Evolutionary conservation across 2,888 invertebrate species (phyloP).

Genomic region (Carabus problematicus): DNA sequence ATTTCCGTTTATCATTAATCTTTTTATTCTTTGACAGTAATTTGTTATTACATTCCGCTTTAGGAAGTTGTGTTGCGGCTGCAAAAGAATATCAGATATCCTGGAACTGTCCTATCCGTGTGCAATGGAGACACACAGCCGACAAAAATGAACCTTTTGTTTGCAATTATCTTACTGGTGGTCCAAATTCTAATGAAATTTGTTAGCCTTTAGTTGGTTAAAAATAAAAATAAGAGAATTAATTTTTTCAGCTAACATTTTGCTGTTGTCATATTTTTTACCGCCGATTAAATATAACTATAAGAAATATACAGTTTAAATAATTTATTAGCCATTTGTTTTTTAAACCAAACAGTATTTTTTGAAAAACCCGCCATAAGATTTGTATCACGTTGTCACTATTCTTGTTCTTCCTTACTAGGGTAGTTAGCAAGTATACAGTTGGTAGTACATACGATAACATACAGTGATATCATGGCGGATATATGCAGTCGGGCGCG

Average conservation of each 20-base stretch:
- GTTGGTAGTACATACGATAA: no score
- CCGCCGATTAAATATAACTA: background rate
- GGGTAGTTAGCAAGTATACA: no score
- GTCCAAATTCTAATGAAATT: constrained; percentile 6
- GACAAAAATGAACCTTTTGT: background rate
- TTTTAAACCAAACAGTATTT: no score
- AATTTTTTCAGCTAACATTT: background rate
- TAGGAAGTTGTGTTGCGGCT: no score
- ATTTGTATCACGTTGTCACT: no score
- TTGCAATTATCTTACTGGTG: constrained; percentile 20
- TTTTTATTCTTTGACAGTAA: constrained; percentile 4
- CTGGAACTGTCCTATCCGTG: background rate
- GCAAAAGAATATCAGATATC: background rate
- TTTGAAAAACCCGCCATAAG: no score
- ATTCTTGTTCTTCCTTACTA: no score
- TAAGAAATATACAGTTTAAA: no score
- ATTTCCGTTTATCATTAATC: constrained; percentile 17
- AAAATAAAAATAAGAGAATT: constrained; percentile 1
- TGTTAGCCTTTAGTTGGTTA: constrained; percentile 10
- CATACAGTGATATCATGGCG: no score
- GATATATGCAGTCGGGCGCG: background rate
- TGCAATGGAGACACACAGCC: background rate
- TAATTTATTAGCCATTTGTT: no score
- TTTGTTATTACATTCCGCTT: constrained; percentile 5
- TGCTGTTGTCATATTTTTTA: background rate